Evolutionary conservation across 2,113 vertebrate genomes (phyloP).

Genomic region (Austrofundulus limnaeus): DNA sequence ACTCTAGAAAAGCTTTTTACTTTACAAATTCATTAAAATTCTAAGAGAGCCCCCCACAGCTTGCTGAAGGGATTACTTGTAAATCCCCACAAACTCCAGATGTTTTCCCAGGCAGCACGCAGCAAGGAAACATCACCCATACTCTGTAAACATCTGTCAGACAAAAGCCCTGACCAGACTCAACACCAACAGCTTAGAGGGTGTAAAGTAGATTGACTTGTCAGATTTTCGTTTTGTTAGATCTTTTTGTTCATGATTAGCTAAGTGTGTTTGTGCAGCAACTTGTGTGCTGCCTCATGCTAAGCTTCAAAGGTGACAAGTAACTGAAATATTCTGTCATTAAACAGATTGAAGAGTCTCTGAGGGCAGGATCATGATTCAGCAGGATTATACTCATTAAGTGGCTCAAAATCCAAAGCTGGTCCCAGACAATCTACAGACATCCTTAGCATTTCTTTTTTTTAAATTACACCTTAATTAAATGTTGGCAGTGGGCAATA

Average conservation of each 20-base stretch:
- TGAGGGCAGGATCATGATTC: too few relatives aligned
- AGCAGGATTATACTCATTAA: too few relatives aligned
- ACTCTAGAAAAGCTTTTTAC: constrained; percentile 50
- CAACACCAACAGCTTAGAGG: constrained; percentile 62
- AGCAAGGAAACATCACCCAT: constrained; percentile 62
- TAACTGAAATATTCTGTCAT: background rate
- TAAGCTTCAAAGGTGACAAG: constrained; percentile 34
- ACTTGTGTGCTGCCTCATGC: constrained; percentile 17
- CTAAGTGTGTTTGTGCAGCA: constrained; percentile 47
- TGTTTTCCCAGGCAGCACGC: constrained; percentile 70
- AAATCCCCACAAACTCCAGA: constrained; percentile 76
- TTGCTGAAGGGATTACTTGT: constrained; percentile 69
- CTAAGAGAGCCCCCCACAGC: constrained; percentile 56
- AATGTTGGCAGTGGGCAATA: too few relatives aligned
- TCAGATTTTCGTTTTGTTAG: constrained; percentile 56
- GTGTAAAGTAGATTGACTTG: constrained; percentile 61
- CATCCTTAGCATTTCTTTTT: too few relatives aligned
- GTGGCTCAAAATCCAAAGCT: background rate
- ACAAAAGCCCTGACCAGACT: constrained; percentile 66
- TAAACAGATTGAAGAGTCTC: too few relatives aligned
- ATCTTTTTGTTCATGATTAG: constrained; percentile 54
- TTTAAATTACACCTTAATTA: too few relatives aligned
- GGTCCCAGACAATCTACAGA: background rate
- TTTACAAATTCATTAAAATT: constrained; percentile 71
- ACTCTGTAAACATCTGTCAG: constrained; percentile 78